Percentiles rank a stretch among this genome's conserved stretches.
Evolutionary conservation across 1,140 invertebrate genomes (phyloP).

Genomic region (Euura saliciscinereae): DNA sequence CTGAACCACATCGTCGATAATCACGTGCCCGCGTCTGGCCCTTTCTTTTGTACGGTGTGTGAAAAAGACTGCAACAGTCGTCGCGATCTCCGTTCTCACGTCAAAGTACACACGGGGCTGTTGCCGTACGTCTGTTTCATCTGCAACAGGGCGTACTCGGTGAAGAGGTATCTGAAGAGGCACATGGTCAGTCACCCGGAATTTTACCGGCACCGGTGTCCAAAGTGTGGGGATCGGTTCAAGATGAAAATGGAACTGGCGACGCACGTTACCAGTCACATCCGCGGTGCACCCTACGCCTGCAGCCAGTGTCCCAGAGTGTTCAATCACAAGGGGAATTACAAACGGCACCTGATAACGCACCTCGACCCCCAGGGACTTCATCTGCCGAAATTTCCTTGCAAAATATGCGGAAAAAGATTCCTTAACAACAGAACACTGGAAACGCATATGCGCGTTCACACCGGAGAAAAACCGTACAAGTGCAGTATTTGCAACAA

Average conservation of each 20-base stretch:
- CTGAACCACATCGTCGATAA: conserved; percentile 51
- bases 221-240: conserved; percentile 50
- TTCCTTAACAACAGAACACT: conserved; percentile 56
- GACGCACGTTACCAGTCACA: conserved; percentile 41
- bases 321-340: conserved; percentile 56
- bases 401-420: conserved; percentile 63
- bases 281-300: conserved; percentile 46
- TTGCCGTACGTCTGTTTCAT: conserved; percentile 67
- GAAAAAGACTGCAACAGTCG: conserved; percentile 53
- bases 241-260: conserved; percentile 50
- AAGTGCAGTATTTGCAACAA: conserved; percentile 59
- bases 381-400: conserved; percentile 56
- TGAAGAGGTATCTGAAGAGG: conserved; percentile 64
- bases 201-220: conserved; percentile 58
- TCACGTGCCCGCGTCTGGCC: conserved; percentile 48
- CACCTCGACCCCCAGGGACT: conserved; percentile 48
- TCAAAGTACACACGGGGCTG: conserved; percentile 63
- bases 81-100: conserved; percentile 44
- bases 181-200: conserved; percentile 66
- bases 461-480: conserved; percentile 69
- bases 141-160: conserved; percentile 60
- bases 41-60: conserved; percentile 55
- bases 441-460: conserved; percentile 64
- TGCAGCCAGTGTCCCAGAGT: conserved; percentile 50
- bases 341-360: conserved; percentile 50